These are phyloP conservation scores for Okapia johnstoni DNA, from an alignment of 2,113 vertebrate species.

Conservation along the genomic window DNA sequence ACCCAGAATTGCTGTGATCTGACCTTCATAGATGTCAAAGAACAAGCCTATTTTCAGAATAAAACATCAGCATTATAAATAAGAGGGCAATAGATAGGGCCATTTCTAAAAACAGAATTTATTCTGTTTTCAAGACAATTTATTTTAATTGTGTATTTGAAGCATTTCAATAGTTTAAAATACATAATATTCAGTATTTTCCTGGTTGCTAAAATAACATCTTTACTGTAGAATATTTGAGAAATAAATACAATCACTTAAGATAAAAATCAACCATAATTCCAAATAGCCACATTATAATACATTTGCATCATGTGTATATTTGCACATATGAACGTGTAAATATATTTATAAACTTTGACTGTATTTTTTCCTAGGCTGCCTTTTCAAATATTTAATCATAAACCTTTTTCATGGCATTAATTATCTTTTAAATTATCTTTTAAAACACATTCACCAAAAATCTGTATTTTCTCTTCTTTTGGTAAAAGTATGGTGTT, in stretches of 20 bases:
- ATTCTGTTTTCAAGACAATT: background rate
- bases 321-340: background rate
- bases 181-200: background rate
- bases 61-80: background rate
- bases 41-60: conserved; percentile 81
- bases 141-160: background rate
- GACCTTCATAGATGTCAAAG: conserved; percentile 91
- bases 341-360: background rate
- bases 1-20: conserved; percentile 94
- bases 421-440: background rate
- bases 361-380: background rate
- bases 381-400: background rate
- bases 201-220: background rate
- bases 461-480: background rate
- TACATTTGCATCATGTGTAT: background rate
- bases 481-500: background rate
- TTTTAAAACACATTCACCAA: background rate
- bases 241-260: background rate
- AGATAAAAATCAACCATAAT: background rate
- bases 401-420: background rate
- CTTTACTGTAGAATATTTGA: background rate
- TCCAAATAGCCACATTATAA: background rate
- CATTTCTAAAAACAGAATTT: background rate
- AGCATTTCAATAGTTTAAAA: background rate
- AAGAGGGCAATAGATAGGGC: background rate